These are phyloP conservation scores for Pteronotus mesoamericanus DNA, from an alignment of 2,797 vertebrate genomes.

Conservation along the genomic window DNA sequence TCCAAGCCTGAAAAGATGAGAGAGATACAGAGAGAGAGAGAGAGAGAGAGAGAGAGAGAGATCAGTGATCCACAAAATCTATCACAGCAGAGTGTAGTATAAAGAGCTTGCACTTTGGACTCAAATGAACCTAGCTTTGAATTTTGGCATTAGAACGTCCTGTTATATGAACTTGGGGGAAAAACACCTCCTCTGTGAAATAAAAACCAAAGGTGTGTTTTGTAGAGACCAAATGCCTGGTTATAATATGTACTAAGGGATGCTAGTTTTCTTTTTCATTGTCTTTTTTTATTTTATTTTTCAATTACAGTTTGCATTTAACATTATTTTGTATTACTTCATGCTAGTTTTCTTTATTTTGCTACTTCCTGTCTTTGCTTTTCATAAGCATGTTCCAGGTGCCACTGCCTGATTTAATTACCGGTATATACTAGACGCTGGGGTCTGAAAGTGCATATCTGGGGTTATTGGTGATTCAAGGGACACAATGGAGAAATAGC, in stretches of 20 bases:
- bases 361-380: neutral
- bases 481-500: conserved; percentile 21
- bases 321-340: too few relatives aligned
- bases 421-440: neutral
- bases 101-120: neutral
- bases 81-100: neutral
- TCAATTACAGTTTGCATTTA: neutral
- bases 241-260: neutral
- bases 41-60: neutral
- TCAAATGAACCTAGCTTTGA: neutral
- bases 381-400: neutral
- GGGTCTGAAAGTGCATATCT: neutral
- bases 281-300: neutral
- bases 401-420: neutral
- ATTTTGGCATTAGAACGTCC: neutral
- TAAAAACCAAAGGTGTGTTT: neutral
- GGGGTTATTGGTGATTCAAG: neutral
- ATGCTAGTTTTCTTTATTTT: neutral
- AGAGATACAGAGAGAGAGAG: neutral
- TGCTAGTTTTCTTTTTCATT: neutral
- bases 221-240: neutral
- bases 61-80: neutral
- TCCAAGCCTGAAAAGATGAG: neutral
- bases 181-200: neutral
- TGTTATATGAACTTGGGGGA: neutral